A percentile compares a stretch with the other conserved stretches of the same genome.
These are phyloP conservation scores for Nesogale talazaci DNA, from an alignment of 2,113 vertebrate species.

Conservation along the genomic window DNA sequence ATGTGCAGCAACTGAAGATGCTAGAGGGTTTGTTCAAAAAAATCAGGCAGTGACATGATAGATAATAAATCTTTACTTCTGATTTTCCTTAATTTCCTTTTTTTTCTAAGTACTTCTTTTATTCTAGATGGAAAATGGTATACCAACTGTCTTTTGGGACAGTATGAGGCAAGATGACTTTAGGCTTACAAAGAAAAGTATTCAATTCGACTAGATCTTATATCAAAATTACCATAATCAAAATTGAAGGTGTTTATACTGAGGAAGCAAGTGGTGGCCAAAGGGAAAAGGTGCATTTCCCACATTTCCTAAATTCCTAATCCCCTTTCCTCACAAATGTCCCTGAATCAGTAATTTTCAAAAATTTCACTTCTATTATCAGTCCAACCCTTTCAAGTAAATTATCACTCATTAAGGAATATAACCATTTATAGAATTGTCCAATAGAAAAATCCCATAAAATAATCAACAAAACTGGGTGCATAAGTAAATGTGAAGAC, in stretches of 20 bases:
- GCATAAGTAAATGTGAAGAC: too few relatives aligned
- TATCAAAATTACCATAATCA: neutral
- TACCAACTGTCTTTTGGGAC: neutral
- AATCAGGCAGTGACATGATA: neutral
- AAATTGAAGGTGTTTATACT: neutral
- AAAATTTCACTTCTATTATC: neutral
- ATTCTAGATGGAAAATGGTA: conserved; percentile 4
- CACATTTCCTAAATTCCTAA: conserved; percentile 14
- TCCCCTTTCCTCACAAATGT: neutral
- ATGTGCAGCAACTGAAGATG: too few relatives aligned
- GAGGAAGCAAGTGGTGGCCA: neutral
- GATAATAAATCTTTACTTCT: neutral
- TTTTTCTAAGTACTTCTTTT: neutral
- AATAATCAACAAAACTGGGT: conserved; percentile 60
- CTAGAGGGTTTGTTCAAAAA: too few relatives aligned
- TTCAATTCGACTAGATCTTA: neutral
- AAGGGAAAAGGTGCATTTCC: neutral
- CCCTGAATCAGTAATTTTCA: neutral
- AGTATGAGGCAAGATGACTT: neutral
- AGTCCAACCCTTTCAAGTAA: neutral
- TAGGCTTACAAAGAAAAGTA: neutral
- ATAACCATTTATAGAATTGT: neutral
- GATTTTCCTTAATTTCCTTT: neutral
- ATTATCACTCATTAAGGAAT: neutral
- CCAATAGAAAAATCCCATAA: conserved; percentile 11